A percentile compares a stretch with the other conserved stretches of the same genome.
These are phyloP conservation scores for Thalassarche chlororhynchos DNA, from an alignment of 2,113 vertebrate species.

Conservation along the genomic window DNA sequence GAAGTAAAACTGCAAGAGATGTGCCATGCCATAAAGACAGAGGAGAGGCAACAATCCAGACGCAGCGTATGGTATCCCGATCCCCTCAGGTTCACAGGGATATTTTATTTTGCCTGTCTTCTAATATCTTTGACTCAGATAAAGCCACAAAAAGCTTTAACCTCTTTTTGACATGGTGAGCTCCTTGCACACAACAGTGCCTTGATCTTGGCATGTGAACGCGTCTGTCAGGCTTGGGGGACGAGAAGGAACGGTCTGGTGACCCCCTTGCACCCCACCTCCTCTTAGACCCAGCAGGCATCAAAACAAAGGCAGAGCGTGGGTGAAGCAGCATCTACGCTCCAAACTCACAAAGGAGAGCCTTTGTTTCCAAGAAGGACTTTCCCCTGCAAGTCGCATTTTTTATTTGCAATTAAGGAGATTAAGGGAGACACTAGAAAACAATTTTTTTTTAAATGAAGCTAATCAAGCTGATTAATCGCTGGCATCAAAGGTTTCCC, in stretches of 20 bases:
- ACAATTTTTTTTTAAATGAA: not conserved
- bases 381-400: not conserved
- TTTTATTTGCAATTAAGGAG: not conserved
- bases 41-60: not conserved
- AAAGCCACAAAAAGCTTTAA: not conserved
- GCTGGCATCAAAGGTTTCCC: not conserved
- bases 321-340: not conserved
- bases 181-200: not conserved
- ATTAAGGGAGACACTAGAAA: not conserved
- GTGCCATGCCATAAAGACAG: not conserved
- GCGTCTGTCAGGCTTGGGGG: not conserved
- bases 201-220: not conserved
- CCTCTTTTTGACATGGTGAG: not conserved
- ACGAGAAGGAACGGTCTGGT: fast-evolving
- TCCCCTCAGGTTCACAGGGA: not conserved
- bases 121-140: not conserved
- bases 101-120: not conserved
- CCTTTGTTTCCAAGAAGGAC: not conserved
- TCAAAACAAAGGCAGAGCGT: not conserved
- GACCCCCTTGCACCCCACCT: not conserved
- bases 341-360: not conserved
- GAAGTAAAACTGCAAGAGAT: not conserved
- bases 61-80: fast-evolving
- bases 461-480: not conserved
- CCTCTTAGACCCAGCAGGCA: not conserved